These are phyloP conservation scores for Psilanteris sp. DNA, from an alignment of 1,140 invertebrate genomes.

Conservation along the genomic window DNA sequence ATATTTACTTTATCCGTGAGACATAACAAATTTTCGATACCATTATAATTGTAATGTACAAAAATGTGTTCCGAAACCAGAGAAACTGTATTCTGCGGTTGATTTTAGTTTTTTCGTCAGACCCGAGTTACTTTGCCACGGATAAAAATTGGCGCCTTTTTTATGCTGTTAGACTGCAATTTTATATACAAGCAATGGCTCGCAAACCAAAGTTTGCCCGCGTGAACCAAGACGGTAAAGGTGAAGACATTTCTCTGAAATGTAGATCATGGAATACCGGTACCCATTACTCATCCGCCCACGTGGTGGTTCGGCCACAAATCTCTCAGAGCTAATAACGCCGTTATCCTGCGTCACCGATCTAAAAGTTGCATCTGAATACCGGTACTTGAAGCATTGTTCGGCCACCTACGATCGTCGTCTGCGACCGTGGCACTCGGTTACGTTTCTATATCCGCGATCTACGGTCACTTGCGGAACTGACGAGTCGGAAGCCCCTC, in stretches of 20 bases:
- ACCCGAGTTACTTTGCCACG: too few relatives aligned
- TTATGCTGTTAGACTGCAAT: too few relatives aligned
- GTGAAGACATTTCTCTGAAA: conserved; percentile 40
- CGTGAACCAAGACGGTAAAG: conserved; percentile 13
- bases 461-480: conserved; percentile 76
- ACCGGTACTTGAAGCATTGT: conserved; percentile 58
- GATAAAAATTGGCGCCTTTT: too few relatives aligned
- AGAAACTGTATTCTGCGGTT: too few relatives aligned
- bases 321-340: conserved; percentile 52
- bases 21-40: too few relatives aligned
- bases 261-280: conserved; percentile 57
- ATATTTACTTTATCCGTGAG: too few relatives aligned
- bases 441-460: conserved; percentile 63
- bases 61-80: too few relatives aligned
- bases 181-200: too few relatives aligned
- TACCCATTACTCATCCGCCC: conserved; percentile 58
- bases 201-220: background rate
- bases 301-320: conserved; percentile 36
- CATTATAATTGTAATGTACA: too few relatives aligned
- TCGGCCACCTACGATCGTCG: conserved; percentile 57
- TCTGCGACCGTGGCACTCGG: conserved; percentile 62
- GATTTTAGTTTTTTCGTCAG: too few relatives aligned
- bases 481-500: conserved; percentile 78
- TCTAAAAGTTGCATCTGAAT: conserved; percentile 59
- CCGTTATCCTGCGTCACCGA: conserved; percentile 50